Evolutionary conservation across 1,140 invertebrate species (phyloP).

Genomic region (Tetramorium parvispinum): DNA sequence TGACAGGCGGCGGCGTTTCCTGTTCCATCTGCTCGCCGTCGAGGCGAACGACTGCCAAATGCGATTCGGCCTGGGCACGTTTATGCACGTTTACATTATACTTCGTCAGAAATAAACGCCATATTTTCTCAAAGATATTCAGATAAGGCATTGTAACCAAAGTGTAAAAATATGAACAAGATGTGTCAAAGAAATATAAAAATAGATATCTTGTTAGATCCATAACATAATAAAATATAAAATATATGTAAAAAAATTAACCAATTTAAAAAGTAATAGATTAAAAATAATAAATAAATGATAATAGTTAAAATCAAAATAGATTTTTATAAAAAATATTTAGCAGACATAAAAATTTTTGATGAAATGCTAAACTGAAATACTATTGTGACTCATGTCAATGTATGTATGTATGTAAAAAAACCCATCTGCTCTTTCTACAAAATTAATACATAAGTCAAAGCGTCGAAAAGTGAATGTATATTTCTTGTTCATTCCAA

Average conservation of each 20-base stretch:
- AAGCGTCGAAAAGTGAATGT: not conserved
- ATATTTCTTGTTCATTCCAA: not conserved
- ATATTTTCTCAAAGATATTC: not conserved
- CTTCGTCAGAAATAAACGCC: not conserved
- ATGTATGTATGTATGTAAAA: not conserved
- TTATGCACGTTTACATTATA: not conserved
- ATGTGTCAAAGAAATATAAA: not conserved
- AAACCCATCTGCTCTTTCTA: not conserved
- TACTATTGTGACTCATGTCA: no score
- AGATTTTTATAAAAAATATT: not conserved
- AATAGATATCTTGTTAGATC: not conserved
- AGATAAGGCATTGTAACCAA: not conserved
- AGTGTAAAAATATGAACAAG: not conserved
- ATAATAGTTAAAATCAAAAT: not conserved
- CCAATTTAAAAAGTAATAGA: not conserved
- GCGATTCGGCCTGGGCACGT: not conserved
- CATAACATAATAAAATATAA: not conserved
- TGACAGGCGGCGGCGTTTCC: constrained; percentile 68
- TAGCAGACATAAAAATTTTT: not conserved
- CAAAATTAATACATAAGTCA: not conserved
- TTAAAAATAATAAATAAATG: not conserved
- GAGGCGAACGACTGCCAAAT: constrained; percentile 33
- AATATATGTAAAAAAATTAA: not conserved
- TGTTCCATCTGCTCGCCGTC: constrained; percentile 42
- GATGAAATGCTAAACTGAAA: not conserved